These are phyloP conservation scores for Lordiphosa andalusiaca DNA, from an alignment of 2,888 invertebrate species.

Conservation along the genomic window DNA sequence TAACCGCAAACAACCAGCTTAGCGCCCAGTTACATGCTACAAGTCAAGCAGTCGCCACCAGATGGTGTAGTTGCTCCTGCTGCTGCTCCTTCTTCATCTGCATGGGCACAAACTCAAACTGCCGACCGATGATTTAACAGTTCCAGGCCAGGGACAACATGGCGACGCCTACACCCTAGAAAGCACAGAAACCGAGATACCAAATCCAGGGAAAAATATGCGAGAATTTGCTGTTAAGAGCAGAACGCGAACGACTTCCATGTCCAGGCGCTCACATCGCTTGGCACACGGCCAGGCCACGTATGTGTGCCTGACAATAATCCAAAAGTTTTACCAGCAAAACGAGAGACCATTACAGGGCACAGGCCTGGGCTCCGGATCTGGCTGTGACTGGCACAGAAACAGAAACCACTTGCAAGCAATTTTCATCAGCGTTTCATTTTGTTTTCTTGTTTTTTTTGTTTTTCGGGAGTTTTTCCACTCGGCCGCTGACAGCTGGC, in stretches of 20 bases:
- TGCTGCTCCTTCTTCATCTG: constrained; percentile 26
- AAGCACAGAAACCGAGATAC: too few relatives aligned
- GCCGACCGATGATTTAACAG: constrained; percentile 29
- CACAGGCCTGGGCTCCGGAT: constrained; percentile 36
- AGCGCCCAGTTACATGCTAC: constrained; percentile 60
- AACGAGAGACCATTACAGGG: constrained; percentile 69
- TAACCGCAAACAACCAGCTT: constrained; percentile 62
- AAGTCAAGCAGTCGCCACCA: constrained; percentile 54
- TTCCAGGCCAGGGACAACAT: constrained; percentile 57
- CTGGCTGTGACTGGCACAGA: constrained; percentile 30
- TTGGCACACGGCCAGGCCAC: constrained; percentile 58
- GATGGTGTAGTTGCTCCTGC: constrained; percentile 32
- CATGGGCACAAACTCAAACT: constrained; percentile 14
- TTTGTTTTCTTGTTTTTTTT: constrained; percentile 5
- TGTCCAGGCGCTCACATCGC: constrained; percentile 54
- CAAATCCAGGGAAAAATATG: constrained; percentile 55
- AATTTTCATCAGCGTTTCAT: constrained; percentile 63
- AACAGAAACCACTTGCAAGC: constrained; percentile 72
- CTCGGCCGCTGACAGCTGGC: constrained; percentile 60
- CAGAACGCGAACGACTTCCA: constrained; percentile 39
- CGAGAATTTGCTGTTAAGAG: constrained; percentile 69
- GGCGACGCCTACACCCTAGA: constrained; percentile 69
- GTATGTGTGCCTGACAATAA: constrained; percentile 59
- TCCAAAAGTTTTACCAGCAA: constrained; percentile 74
- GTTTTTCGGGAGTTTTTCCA: constrained; percentile 32